Evolutionary conservation across 2,888 invertebrate species (phyloP).

Genomic region (Gryllus longicercus): DNA sequence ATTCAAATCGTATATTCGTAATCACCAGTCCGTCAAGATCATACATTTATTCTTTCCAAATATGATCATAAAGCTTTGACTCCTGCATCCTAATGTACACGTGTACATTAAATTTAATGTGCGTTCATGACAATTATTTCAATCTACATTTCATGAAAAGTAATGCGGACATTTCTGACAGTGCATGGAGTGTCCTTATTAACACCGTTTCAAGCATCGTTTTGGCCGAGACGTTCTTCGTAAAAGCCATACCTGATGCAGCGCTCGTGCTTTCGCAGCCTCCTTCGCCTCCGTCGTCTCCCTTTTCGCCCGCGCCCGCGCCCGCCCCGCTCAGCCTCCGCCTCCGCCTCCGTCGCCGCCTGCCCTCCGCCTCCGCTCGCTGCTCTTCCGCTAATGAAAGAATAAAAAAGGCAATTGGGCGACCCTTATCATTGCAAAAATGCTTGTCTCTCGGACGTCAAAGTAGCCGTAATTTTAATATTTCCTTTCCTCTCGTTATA

Average conservation of each 20-base stretch:
- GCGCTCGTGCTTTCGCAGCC: neutral
- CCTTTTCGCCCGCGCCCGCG: neutral
- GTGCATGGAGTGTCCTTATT: no score
- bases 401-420: neutral
- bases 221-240: neutral
- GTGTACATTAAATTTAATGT: no score
- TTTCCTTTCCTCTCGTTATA: slow-evolving; percentile 17
- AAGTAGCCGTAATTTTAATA: slow-evolving; percentile 6
- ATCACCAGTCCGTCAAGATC: no score
- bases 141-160: no score
- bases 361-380: no score
- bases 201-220: no score
- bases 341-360: neutral
- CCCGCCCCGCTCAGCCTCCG: neutral
- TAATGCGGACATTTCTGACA: no score
- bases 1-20: no score
- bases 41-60: no score
- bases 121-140: no score
- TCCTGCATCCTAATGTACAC: no score
- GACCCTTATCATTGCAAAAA: neutral
- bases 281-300: neutral
- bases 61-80: no score
- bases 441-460: slow-evolving; percentile 2
- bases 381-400: neutral
- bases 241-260: neutral